A percentile compares a stretch with the other conserved stretches of the same genome.
These are phyloP conservation scores for Sprattus sprattus DNA, from an alignment of 2,113 vertebrate species.

Conservation along the genomic window DNA sequence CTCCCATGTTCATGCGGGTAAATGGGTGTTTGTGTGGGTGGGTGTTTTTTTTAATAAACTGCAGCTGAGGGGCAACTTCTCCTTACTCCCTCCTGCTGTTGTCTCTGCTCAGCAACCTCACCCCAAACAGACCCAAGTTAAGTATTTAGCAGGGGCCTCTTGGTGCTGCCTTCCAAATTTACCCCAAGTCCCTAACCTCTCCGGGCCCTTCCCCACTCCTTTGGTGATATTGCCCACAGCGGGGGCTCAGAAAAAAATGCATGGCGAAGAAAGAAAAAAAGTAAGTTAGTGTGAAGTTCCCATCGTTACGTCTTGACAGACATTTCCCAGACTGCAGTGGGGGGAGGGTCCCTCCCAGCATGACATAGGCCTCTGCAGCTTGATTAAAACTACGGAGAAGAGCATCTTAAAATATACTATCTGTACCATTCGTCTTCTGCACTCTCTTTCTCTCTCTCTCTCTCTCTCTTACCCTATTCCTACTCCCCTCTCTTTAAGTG, in stretches of 20 bases:
- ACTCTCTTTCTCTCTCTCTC: conserved; percentile 24
- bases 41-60: conserved; percentile 67
- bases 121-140: not conserved
- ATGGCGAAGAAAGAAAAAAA: conserved; percentile 57
- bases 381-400: conserved; percentile 67
- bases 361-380: conserved; percentile 60
- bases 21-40: conserved; percentile 46
- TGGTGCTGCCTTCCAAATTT: conserved; percentile 61
- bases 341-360: conserved; percentile 65
- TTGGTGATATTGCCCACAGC: conserved; percentile 73
- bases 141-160: not conserved
- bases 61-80: conserved; percentile 59
- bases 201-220: conserved; percentile 47
- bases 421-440: conserved; percentile 40
- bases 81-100: conserved; percentile 55
- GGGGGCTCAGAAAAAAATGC: conserved; percentile 54
- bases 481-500: conserved; percentile 9
- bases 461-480: conserved; percentile 18
- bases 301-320: conserved; percentile 58
- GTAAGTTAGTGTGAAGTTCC: conserved; percentile 64
- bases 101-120: conserved; percentile 76
- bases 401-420: conserved; percentile 28
- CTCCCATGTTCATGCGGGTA: conserved; percentile 58
- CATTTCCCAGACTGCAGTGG: conserved; percentile 64
- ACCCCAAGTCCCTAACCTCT: conserved; percentile 59